phyloP scores from a whole-genome alignment of 2,113 vertebrate genomes.

The Microcebus griseorufus region DNA sequence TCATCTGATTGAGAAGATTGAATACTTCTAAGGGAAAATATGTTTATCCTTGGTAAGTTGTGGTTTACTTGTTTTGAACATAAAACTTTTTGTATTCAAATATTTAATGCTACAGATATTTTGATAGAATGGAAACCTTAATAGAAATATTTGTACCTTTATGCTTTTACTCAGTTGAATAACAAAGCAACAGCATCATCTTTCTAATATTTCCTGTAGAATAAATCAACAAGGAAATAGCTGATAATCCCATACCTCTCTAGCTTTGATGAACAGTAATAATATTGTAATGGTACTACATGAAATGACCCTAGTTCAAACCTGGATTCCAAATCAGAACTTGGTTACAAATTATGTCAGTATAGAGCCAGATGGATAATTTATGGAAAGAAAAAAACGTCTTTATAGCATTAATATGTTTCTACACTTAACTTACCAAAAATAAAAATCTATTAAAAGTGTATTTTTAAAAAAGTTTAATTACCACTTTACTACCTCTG shows the following conservation, averaged over 20 bases:
- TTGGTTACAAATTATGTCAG: background rate
- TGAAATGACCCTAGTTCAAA: background rate
- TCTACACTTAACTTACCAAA: background rate
- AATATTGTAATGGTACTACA: background rate
- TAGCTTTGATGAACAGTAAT: background rate
- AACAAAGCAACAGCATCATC: background rate
- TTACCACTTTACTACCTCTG: background rate
- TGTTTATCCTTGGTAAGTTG: background rate
- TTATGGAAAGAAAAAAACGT: background rate
- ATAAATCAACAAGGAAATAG: background rate
- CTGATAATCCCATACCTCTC: background rate
- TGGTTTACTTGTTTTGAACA: conserved; percentile 9
- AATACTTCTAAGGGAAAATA: background rate
- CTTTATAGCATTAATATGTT: background rate
- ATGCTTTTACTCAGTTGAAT: conserved; percentile 12
- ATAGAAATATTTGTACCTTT: background rate
- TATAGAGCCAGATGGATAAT: background rate
- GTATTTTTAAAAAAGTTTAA: background rate
- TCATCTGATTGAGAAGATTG: background rate
- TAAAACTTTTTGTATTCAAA: background rate
- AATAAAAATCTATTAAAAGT: conserved; percentile 4
- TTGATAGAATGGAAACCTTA: background rate
- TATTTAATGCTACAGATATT: background rate
- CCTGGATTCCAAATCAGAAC: background rate
- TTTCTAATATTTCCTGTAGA: conserved; percentile 2